Evolutionary conservation across 2,888 invertebrate genomes (phyloP).

Genomic region (Phyllotreta striolata): DNA sequence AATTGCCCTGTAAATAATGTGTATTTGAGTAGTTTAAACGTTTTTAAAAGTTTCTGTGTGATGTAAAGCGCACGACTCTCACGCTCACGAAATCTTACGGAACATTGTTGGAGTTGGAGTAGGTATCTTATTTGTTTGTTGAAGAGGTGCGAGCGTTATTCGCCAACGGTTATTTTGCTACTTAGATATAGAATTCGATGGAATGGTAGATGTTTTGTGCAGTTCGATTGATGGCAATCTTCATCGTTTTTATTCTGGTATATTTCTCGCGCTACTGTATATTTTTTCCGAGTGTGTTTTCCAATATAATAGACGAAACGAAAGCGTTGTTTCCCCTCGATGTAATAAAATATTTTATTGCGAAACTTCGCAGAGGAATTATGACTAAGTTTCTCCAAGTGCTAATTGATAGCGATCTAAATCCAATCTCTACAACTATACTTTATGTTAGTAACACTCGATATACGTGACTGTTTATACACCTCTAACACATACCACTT

Average conservation of each 20-base stretch:
- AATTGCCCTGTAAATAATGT: constrained; percentile 14
- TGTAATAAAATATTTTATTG: constrained; percentile 7
- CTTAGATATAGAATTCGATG: not conserved
- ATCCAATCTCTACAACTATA: constrained; percentile 12
- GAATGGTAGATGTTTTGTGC: too few relatives aligned
- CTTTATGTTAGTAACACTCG: constrained; percentile 18
- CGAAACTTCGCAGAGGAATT: constrained; percentile 4
- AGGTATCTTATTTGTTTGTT: not conserved
- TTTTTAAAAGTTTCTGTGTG: not conserved
- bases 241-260: too few relatives aligned
- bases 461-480: constrained; percentile 22
- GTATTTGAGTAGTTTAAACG: constrained; percentile 2
- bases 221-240: too few relatives aligned
- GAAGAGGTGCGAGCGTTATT: not conserved
- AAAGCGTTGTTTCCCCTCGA: not conserved
- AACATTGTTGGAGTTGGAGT: constrained; percentile 2
- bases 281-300: too few relatives aligned
- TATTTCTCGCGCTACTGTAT: too few relatives aligned
- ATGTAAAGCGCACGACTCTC: constrained; percentile 1
- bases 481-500: constrained; percentile 27
- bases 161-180: constrained; percentile 4
- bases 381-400: constrained; percentile 10
- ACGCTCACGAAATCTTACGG: constrained; percentile 5
- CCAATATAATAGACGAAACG: too few relatives aligned
- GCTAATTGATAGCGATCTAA: constrained; percentile 19